phyloP scores from a whole-genome alignment of 2,888 invertebrate species.

The Synergus japonicus region DNA sequence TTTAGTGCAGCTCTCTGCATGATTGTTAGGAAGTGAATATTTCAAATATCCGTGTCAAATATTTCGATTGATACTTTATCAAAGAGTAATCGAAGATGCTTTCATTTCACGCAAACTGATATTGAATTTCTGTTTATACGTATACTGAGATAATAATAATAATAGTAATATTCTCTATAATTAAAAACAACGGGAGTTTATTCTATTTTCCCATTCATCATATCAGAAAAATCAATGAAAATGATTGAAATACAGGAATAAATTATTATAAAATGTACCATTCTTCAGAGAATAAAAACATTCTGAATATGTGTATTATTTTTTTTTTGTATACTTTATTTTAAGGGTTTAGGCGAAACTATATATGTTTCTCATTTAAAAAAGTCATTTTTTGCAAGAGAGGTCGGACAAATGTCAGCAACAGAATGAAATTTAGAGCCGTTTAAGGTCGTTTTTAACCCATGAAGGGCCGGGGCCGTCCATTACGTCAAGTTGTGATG shows the following conservation, averaged over 20 bases:
- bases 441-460: slow-evolving; percentile 39
- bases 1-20: slow-evolving; percentile 33
- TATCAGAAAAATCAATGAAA: too few species aligned
- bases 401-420: slow-evolving; percentile 28
- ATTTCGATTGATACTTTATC: neutral
- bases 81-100: neutral
- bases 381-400: slow-evolving; percentile 38
- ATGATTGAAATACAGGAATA: too few species aligned
- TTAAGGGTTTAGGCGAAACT: neutral
- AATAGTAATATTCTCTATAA: too few species aligned
- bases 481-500: slow-evolving; percentile 36
- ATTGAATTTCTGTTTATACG: too few species aligned
- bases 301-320: neutral
- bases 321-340: neutral
- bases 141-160: too few species aligned
- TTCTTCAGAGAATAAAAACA: neutral
- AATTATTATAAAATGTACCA: too few species aligned
- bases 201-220: too few species aligned
- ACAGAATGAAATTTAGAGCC: slow-evolving; percentile 37
- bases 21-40: slow-evolving; percentile 35
- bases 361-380: neutral
- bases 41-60: slow-evolving; percentile 11
- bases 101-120: neutral
- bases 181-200: too few species aligned
- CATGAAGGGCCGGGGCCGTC: slow-evolving; percentile 27